Conservation (phyloP, 2,113 vertebrate genomes). For the Halcyon senegalensis region DNA sequence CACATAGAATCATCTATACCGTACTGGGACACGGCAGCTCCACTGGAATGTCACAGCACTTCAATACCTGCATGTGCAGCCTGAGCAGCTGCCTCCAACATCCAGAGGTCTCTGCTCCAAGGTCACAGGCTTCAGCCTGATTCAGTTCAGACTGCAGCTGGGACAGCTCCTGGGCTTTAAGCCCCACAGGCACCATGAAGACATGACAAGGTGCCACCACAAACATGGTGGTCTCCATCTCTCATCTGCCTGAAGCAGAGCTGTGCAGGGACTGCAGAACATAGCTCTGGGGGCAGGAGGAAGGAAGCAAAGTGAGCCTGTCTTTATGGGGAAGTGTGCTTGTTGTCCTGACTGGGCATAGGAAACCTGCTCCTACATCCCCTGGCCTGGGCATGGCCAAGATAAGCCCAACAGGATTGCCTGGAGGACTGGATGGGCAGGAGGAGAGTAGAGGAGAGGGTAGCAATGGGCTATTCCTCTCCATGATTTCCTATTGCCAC, state of each 20-base stretch:
- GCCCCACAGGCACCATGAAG: background rate
- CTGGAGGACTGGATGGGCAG: background rate
- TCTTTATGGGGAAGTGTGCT: background rate
- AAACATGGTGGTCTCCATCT: background rate
- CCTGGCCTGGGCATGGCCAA: background rate
- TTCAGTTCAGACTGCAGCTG: background rate
- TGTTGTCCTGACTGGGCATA: background rate
- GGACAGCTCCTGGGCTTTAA: background rate
- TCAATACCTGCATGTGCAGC: background rate
- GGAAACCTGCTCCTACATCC: background rate
- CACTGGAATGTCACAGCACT: rapidly evolving
- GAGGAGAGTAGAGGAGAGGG: background rate
- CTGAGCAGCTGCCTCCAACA: background rate
- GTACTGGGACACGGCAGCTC: background rate
- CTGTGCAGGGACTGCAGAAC: background rate
- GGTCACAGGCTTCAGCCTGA: background rate
- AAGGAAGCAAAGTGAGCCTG: background rate
- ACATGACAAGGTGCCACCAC: background rate
- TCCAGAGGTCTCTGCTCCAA: background rate
- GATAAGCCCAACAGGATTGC: background rate
- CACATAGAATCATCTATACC: background rate
- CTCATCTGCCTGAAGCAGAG: background rate
- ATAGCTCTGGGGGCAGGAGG: background rate
- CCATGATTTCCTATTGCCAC: background rate
- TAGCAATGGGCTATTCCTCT: background rate